phyloP scores from a whole-genome alignment of 2,113 vertebrate genomes.

The Chaetodon trifascialis region DNA sequence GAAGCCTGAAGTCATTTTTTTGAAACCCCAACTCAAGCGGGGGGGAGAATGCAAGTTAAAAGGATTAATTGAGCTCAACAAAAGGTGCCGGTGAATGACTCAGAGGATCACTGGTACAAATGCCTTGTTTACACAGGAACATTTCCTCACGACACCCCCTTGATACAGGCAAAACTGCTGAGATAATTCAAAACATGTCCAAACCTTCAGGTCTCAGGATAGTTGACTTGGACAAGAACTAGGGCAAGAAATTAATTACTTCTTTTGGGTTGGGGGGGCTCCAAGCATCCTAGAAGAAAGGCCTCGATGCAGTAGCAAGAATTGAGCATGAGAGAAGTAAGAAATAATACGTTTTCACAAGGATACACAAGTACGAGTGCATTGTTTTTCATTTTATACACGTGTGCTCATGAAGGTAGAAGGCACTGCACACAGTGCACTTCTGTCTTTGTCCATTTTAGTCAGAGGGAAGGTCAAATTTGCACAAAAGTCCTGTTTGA shows the following conservation, averaged over 20 bases:
- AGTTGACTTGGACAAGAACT: conserved; percentile 41
- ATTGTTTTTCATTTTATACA: background rate
- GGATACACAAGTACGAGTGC: background rate
- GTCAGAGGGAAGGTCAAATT: background rate
- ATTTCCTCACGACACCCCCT: conserved; percentile 40
- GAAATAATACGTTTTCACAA: too few relatives aligned
- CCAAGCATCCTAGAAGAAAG: conserved; percentile 3
- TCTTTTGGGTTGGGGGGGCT: conserved; percentile 1
- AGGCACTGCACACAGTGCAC: background rate
- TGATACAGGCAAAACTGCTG: conserved; percentile 57
- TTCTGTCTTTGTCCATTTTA: background rate
- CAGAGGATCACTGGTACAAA: conserved; percentile 53
- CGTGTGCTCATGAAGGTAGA: background rate
- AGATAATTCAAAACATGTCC: conserved; percentile 59
- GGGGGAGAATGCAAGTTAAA: conserved; percentile 58
- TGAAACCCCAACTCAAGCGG: conserved; percentile 4
- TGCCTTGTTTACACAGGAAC: conserved; percentile 64
- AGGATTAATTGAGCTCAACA: conserved; percentile 77
- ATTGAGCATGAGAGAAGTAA: background rate
- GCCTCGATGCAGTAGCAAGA: background rate
- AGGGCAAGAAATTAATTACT: conserved; percentile 57
- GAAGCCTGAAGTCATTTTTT: conserved; percentile 45
- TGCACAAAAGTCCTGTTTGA: background rate
- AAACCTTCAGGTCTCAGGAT: conserved; percentile 35
- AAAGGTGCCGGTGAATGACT: conserved; percentile 52